Evolutionary conservation across 2,888 invertebrate genomes (phyloP).

Genomic region (Oxyteleia sp.): DNA sequence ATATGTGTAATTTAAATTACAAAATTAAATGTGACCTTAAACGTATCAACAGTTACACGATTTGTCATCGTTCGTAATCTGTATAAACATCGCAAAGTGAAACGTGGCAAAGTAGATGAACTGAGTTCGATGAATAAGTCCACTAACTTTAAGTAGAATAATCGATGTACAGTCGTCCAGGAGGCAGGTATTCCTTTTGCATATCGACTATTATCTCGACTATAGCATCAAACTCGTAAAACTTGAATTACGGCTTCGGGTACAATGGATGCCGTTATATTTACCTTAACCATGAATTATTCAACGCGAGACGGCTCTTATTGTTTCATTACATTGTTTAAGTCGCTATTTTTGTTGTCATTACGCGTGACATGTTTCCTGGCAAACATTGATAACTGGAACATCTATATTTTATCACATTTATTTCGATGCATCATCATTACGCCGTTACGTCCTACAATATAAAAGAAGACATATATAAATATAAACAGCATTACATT

Average conservation of each 20-base stretch:
- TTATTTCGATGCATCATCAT: constrained; percentile 21
- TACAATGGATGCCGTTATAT: constrained; percentile 59
- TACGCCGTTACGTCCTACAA: not conserved
- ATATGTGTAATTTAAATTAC: no score
- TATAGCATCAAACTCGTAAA: constrained; percentile 60
- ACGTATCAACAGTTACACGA: no score
- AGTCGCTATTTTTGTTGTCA: constrained; percentile 53
- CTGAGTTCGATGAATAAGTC: constrained; percentile 38
- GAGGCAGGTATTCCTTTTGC: constrained; percentile 29
- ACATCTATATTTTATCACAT: constrained; percentile 41
- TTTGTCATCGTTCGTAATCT: not conserved
- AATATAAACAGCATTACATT: not conserved
- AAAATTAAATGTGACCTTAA: no score
- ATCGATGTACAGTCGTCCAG: constrained; percentile 62
- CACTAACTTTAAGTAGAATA: constrained; percentile 65
- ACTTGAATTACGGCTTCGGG: constrained; percentile 61
- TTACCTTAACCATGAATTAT: constrained; percentile 68
- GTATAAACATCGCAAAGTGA: not conserved
- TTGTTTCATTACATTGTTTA: constrained; percentile 69
- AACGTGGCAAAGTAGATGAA: constrained; percentile 14
- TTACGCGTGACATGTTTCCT: constrained; percentile 28
- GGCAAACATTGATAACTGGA: constrained; percentile 34
- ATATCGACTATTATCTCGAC: constrained; percentile 61
- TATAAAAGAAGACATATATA: constrained; percentile 7
- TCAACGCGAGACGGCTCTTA: constrained; percentile 54